Evolutionary conservation across 2,888 invertebrate species (phyloP).

Genomic region (Ryuthela nishihirai): DNA sequence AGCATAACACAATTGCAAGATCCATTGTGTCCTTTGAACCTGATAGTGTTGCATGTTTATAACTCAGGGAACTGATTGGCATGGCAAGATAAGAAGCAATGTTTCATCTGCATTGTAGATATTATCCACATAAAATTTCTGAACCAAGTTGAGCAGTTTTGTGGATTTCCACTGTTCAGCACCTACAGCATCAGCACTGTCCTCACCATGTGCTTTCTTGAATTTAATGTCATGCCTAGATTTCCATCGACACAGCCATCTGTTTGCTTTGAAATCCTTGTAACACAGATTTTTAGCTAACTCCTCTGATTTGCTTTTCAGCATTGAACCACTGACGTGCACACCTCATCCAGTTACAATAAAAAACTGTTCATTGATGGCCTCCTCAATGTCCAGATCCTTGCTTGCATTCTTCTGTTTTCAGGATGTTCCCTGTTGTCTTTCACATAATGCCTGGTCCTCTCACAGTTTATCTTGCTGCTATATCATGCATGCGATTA

Average conservation of each 20-base stretch:
- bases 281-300: conserved; percentile 10
- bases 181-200: too few species aligned
- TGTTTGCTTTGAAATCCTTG: conserved; percentile 22
- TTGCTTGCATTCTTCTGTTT: neutral
- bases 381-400: conserved; percentile 8
- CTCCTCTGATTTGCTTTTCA: conserved; percentile 16
- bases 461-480: neutral
- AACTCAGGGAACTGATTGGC: conserved; percentile 11
- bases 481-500: neutral
- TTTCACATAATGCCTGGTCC: neutral
- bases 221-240: conserved; percentile 9
- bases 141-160: neutral
- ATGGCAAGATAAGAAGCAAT: conserved; percentile 17
- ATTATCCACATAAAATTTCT: conserved; percentile 1
- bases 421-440: neutral
- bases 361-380: conserved; percentile 12
- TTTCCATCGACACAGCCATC: conserved; percentile 28
- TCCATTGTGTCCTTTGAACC: conserved; percentile 24
- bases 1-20: conserved; percentile 10
- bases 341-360: neutral
- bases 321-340: conserved; percentile 8
- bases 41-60: neutral
- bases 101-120: conserved; percentile 16
- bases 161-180: too few species aligned
- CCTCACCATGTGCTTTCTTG: too few species aligned